phyloP scores from a whole-genome alignment of 2,888 invertebrate species.

The Oligia latruncula region DNA sequence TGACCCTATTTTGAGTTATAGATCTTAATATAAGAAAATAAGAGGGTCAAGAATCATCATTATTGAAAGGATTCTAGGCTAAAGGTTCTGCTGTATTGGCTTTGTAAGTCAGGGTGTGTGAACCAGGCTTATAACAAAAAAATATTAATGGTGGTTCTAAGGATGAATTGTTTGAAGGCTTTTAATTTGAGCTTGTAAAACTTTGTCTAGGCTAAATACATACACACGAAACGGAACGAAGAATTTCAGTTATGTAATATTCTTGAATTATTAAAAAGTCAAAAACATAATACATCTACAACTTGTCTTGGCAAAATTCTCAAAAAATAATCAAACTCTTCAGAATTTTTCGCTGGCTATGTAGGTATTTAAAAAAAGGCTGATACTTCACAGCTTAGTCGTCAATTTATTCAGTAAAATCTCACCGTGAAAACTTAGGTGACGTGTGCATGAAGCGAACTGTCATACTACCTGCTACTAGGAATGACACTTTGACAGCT shows the following conservation, averaged over 20 bases:
- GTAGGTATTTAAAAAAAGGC: neutral
- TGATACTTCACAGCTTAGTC: neutral
- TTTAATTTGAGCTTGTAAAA: neutral
- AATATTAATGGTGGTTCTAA: neutral
- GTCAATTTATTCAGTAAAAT: no score
- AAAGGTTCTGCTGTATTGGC: constrained; percentile 15
- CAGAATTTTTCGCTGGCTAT: neutral
- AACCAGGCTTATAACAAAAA: neutral
- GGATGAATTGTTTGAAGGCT: neutral
- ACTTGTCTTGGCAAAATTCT: neutral
- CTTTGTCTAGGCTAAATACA: neutral
- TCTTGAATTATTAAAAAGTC: neutral
- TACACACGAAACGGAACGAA: no score
- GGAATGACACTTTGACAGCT: no score
- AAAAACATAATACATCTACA: neutral
- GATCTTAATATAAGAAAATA: constrained; percentile 47
- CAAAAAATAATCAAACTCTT: neutral
- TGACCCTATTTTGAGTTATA: constrained; percentile 60
- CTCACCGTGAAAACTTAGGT: no score
- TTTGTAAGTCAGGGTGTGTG: constrained; percentile 2
- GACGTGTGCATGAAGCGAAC: no score
- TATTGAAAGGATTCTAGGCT: constrained; percentile 25
- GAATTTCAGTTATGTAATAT: neutral
- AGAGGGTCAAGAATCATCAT: constrained; percentile 33
- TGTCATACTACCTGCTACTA: no score